A percentile compares a stretch with the other conserved stretches of the same genome.
These are phyloP conservation scores for Caenorhabditis latens DNA, from an alignment of 1,140 invertebrate genomes.

Conservation along the genomic window DNA sequence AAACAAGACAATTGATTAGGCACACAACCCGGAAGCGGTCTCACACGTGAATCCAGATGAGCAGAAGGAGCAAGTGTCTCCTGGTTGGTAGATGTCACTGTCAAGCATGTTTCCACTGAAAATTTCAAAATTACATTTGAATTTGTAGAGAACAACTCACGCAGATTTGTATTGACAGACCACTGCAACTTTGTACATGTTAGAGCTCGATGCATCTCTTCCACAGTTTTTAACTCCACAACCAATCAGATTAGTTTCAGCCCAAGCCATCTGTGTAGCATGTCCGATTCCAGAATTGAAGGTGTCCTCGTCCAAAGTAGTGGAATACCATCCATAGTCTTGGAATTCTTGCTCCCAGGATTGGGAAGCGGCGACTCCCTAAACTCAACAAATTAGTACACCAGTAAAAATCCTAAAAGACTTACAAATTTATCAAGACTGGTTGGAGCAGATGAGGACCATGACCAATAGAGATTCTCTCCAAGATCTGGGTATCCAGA, in stretches of 20 bases:
- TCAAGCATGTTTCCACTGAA: not conserved
- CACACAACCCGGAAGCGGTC: not conserved
- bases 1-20: not conserved
- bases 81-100: not conserved
- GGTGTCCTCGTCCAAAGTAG: not conserved
- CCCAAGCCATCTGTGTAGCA: constrained; percentile 16
- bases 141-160: not conserved
- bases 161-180: not conserved
- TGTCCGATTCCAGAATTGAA: constrained; percentile 4
- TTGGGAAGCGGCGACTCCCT: not conserved
- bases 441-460: not conserved
- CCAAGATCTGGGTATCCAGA: not conserved
- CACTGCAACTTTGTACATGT: not conserved
- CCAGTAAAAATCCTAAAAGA: not conserved
- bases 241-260: not conserved
- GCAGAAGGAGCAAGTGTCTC: not conserved
- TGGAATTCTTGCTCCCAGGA: not conserved
- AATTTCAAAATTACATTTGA: not conserved
- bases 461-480: not conserved
- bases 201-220: not conserved
- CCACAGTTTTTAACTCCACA: constrained; percentile 16
- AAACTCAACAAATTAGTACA: not conserved
- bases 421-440: not conserved
- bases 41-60: not conserved
- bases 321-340: not conserved